Evolutionary conservation across 2,113 vertebrate species (phyloP).

Genomic region (Meleagris gallopavo): DNA sequence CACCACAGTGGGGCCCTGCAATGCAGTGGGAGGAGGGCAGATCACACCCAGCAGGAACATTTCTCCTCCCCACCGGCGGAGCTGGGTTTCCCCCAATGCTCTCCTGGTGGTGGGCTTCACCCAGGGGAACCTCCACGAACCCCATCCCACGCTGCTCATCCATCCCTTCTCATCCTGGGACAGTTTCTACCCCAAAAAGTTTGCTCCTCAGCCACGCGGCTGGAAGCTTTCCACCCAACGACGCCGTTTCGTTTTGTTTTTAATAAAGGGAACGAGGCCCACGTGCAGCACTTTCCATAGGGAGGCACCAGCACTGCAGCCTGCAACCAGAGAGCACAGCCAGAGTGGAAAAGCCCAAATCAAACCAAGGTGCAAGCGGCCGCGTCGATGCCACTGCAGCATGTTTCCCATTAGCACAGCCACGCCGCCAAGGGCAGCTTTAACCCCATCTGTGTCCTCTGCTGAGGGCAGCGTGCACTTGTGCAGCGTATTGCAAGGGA

Average conservation of each 20-base stretch:
- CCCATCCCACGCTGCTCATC: background rate
- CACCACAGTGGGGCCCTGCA: accelerated
- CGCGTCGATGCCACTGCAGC: accelerated
- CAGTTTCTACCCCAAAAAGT: background rate
- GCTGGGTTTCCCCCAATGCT: background rate
- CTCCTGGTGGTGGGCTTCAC: background rate
- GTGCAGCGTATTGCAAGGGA: background rate
- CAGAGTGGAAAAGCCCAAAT: background rate
- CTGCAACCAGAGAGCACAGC: background rate
- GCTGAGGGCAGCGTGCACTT: background rate
- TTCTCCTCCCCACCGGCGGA: background rate
- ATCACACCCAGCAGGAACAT: background rate
- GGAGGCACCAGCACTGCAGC: background rate
- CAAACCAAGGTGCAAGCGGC: background rate
- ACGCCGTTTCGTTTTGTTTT: accelerated
- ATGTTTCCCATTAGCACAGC: background rate
- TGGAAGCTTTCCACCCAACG: background rate
- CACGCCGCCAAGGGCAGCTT: background rate
- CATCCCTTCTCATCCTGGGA: background rate
- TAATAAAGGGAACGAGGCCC: background rate
- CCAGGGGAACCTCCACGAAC: background rate
- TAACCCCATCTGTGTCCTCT: background rate
- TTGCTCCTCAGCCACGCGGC: accelerated
- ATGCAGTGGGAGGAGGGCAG: background rate
- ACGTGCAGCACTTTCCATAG: background rate